Evolutionary conservation across 2,113 vertebrate genomes (phyloP).

Genomic region (Tachuris rubrigastra): DNA sequence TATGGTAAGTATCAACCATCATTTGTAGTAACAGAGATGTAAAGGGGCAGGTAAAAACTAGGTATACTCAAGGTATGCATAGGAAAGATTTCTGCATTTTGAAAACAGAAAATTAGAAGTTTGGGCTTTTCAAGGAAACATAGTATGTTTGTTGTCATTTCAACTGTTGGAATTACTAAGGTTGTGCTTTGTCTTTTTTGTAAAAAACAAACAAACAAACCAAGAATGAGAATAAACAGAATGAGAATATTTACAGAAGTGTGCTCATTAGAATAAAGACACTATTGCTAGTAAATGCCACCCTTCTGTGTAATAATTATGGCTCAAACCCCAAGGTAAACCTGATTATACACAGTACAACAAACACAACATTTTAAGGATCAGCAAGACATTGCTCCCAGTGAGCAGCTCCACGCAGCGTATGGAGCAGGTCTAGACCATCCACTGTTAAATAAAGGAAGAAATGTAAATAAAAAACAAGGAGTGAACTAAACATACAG

Average conservation of each 20-base stretch:
- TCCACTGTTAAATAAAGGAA: background rate
- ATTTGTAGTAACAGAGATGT: background rate
- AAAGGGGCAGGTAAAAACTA: background rate
- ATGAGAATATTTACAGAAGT: background rate
- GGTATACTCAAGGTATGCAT: background rate
- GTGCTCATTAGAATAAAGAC: conserved; percentile 44
- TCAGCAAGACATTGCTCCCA: background rate
- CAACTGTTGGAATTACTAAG: background rate
- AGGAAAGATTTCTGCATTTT: background rate
- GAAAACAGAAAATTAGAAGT: background rate
- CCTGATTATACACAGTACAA: conserved; percentile 23
- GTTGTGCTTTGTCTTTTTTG: conserved; percentile 3
- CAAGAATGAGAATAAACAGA: background rate
- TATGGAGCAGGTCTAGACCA: background rate
- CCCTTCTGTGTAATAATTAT: conserved; percentile 51
- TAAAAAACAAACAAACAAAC: too few species aligned
- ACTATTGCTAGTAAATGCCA: conserved; percentile 6
- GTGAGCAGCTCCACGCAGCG: background rate
- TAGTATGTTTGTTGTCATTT: background rate
- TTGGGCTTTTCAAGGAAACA: background rate
- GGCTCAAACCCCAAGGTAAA: conserved; percentile 52
- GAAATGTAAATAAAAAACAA: background rate
- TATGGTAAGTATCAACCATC: rapidly evolving
- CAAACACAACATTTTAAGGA: conserved; percentile 40
- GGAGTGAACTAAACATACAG: rapidly evolving